Base-by-base conservation (phyloP, 2,113 vertebrate genomes). In the Notechis scutatus region DNA sequence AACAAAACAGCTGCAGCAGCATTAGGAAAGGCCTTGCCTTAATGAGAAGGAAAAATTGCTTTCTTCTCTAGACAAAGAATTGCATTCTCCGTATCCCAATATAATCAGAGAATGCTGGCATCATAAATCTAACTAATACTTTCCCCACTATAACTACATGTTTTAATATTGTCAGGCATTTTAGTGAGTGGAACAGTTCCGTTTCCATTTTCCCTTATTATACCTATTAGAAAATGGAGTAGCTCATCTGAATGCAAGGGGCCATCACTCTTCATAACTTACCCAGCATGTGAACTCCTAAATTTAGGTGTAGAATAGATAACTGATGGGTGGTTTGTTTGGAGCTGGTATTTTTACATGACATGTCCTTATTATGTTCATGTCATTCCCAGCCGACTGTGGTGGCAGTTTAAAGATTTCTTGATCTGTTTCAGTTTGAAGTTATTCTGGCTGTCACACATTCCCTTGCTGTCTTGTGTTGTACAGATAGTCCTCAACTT, bases 1-100 rank as follows among this genome's bases (percentile, higher is more conserved):
- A 93, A 89, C 57, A 87, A 86, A 90, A 90, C 92, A 90, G 92
- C 89, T 93, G 89, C 69, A 85, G 42, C 24, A 54, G 57, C 81
- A 1, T 93, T 90, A 34, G n/a, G 52, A 50, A 61, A 90, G 45
- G 90, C 47, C 26, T 12, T 64, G 92, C 14, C 24, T 90, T 90
- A 86, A 89, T 54, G 23, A 90, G 47, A 90, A 86, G 21, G n/a
- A 45, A 54, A 29, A 61, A 20, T 93, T 86, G 88, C 21, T 85
- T 64, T 56, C 47, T 54, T 61, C 23, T 90, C 81, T 61, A 87
- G 47, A 61, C 39, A 52, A 15, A 90, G 18, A 5, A 85, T 29
- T 89, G 54, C 24, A 34, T 74, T 47, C 88, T 74, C 45, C 42
- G 90, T 47, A 26, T 12, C 42, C 45, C 23, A 64, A 52, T 45